These are phyloP conservation scores for Cyclargus thomasi DNA, from an alignment of 1,140 invertebrate genomes.

Conservation along the genomic window DNA sequence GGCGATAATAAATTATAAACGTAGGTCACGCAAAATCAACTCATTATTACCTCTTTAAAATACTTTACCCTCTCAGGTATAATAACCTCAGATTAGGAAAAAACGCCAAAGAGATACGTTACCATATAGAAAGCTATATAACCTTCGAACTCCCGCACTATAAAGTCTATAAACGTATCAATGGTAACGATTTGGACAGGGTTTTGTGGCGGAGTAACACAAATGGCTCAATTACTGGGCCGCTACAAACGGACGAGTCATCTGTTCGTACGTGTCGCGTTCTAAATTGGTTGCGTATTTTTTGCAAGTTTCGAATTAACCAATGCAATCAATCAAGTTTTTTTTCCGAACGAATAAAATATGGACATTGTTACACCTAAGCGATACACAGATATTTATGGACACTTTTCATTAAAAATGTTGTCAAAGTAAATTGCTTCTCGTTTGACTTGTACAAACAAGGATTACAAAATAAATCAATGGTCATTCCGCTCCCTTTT, in stretches of 20 bases:
- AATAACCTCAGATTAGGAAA: too few relatives aligned
- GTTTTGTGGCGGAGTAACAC: slow-evolving; percentile 43
- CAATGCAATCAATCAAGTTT: slow-evolving; percentile 44
- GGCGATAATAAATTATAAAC: too few relatives aligned
- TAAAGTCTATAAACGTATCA: not conserved
- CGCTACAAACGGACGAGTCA: slow-evolving; percentile 58
- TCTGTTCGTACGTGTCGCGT: slow-evolving; percentile 51
- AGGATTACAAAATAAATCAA: slow-evolving; percentile 10
- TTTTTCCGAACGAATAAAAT: slow-evolving; percentile 25
- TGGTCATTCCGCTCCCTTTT: not conserved
- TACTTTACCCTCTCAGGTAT: too few relatives aligned
- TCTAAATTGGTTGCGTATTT: slow-evolving; percentile 56
- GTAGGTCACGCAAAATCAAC: too few relatives aligned
- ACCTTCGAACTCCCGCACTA: too few relatives aligned
- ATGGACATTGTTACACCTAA: slow-evolving; percentile 16
- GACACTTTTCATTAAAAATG: slow-evolving; percentile 15
- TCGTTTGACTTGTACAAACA: slow-evolving; percentile 14
- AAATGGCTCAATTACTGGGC: slow-evolving; percentile 63
- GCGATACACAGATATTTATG: slow-evolving; percentile 8
- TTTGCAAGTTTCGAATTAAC: slow-evolving; percentile 47
- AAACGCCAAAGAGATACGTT: too few relatives aligned
- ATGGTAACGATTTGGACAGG: not conserved
- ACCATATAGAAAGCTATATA: too few relatives aligned
- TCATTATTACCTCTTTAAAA: too few relatives aligned
- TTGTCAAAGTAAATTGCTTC: slow-evolving; percentile 13